These are phyloP conservation scores for Amphiprion clarkii DNA, from an alignment of 2,797 vertebrate species.

Conservation along the genomic window DNA sequence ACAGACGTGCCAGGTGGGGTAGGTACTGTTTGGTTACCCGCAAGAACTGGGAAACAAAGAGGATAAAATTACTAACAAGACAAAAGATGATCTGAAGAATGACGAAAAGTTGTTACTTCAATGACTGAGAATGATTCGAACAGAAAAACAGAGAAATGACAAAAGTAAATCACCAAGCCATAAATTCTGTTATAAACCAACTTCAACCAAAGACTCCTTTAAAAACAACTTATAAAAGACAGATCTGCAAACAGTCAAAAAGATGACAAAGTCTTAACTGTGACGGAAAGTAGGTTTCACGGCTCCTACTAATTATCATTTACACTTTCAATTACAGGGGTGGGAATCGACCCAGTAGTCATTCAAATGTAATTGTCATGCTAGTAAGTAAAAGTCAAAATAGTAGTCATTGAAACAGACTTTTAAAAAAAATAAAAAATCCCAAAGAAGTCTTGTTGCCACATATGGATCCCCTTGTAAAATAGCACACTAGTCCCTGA, in stretches of 20 bases:
- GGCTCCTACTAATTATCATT: slow-evolving; percentile 16
- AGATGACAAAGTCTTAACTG: not conserved
- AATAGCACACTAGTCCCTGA: not conserved
- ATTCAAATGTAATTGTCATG: not conserved
- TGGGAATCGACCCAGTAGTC: not conserved
- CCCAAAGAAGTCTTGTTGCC: not conserved
- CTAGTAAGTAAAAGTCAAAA: not conserved
- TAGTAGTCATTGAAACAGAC: not conserved
- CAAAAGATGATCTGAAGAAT: not conserved
- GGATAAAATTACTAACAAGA: not conserved
- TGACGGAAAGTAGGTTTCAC: not conserved
- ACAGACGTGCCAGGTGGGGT: slow-evolving; percentile 94
- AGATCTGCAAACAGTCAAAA: not conserved
- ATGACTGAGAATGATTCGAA: not conserved
- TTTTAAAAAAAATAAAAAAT: not conserved
- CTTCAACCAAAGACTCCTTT: not conserved
- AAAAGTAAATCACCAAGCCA: slow-evolving; percentile 2
- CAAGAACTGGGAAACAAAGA: slow-evolving; percentile 88
- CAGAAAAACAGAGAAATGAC: not conserved
- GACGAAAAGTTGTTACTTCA: slow-evolving; percentile 20
- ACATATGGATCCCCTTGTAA: not conserved
- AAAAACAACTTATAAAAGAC: not conserved
- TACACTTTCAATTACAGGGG: not conserved
- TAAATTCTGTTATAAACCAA: not conserved
- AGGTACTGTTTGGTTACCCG: slow-evolving; percentile 97